A percentile compares a stretch with the other conserved stretches of the same genome.
Conservation (phyloP, 1,140 invertebrate species). For the Colletes latitarsis region DNA sequence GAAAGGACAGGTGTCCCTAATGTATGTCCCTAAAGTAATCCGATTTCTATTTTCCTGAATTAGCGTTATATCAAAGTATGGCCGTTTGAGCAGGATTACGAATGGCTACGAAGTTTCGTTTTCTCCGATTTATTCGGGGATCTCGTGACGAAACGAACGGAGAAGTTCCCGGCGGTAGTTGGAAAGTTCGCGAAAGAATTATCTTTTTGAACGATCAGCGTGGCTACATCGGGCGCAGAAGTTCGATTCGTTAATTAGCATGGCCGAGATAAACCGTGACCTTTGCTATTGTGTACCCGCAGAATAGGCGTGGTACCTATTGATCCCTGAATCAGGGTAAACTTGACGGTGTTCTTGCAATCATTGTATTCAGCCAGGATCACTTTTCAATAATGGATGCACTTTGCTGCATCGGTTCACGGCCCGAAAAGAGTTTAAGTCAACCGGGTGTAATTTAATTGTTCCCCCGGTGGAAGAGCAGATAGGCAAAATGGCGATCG, state of each 20-base stretch:
- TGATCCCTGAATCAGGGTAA: slow-evolving; percentile 40
- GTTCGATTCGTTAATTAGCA: slow-evolving; percentile 32
- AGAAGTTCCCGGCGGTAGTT: neutral
- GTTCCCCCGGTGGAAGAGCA: neutral
- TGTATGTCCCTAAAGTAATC: neutral
- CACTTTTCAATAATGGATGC: slow-evolving; percentile 37
- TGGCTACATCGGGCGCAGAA: neutral
- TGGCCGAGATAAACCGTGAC: slow-evolving; percentile 44
- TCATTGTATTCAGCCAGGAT: slow-evolving; percentile 25
- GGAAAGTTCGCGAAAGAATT: neutral
- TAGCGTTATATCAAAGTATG: neutral
- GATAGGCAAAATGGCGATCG: neutral
- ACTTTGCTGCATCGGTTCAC: slow-evolving; percentile 5
- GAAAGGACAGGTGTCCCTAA: too few species aligned
- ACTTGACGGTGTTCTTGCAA: slow-evolving; percentile 35
- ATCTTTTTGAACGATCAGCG: slow-evolving; percentile 7
- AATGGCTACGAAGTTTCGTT: neutral
- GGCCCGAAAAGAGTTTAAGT: neutral
- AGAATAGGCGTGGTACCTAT: slow-evolving; percentile 42
- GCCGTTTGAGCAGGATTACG: neutral
- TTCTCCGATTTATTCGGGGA: neutral
- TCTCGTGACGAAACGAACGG: slow-evolving; percentile 11
- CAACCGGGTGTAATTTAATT: slow-evolving; percentile 9
- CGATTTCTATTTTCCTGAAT: neutral
- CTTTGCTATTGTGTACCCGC: slow-evolving; percentile 33